Evolutionary conservation across 2,113 vertebrate species (phyloP).

Genomic region (Athene noctua): DNA sequence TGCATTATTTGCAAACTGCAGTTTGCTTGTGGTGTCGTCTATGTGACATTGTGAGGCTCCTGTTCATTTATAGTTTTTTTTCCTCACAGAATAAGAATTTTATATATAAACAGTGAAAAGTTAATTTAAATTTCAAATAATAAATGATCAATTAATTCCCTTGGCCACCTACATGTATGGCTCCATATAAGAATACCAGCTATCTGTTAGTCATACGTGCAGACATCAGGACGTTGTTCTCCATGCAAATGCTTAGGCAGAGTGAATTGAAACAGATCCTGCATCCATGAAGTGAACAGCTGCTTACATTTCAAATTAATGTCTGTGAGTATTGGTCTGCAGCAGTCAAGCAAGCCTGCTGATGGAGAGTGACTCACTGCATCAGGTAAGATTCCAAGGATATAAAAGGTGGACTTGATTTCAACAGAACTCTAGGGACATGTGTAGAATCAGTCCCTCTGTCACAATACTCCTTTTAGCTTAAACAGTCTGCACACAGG

Average conservation of each 20-base stretch:
- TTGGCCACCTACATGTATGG: neutral
- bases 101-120: neutral
- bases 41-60: neutral
- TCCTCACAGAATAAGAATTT: neutral
- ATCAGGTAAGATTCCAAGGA: neutral
- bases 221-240: neutral
- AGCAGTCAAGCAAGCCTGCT: neutral
- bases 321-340: rapidly evolving
- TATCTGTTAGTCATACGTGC: neutral
- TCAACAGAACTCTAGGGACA: neutral
- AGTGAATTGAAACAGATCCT: neutral
- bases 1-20: neutral
- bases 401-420: neutral
- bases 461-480: neutral
- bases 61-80: neutral
- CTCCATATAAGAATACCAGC: neutral
- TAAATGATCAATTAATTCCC: neutral
- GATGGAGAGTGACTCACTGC: neutral
- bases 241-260: neutral
- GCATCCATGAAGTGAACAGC: neutral
- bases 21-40: neutral
- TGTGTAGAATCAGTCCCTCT: neutral
- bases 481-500: neutral
- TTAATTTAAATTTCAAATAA: neutral
- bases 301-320: neutral